phyloP scores from a whole-genome alignment of 2,888 invertebrate species.

The Diploptera punctata region DNA sequence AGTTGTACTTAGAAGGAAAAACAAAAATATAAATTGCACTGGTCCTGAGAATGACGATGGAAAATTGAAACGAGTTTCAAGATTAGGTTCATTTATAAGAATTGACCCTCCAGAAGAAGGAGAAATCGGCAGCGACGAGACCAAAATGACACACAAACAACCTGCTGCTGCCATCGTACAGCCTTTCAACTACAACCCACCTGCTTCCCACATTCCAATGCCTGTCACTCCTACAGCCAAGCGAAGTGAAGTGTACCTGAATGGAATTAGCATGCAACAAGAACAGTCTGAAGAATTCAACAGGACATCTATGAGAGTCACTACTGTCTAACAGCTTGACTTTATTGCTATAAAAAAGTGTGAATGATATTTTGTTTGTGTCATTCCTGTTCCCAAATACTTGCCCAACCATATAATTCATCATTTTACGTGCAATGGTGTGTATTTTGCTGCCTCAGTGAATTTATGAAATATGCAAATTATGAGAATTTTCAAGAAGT shows the following conservation, averaged over 20 bases:
- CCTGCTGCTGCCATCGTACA: conserved; percentile 56
- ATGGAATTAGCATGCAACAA: not conserved
- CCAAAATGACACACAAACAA: conserved; percentile 42
- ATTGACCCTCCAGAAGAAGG: conserved; percentile 52
- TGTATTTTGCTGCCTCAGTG: not conserved
- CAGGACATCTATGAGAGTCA: conserved; percentile 35
- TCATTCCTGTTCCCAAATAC: conserved; percentile 1
- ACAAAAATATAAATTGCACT: conserved; percentile 1
- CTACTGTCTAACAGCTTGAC: conserved; percentile 22
- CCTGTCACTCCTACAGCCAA: conserved; percentile 27
- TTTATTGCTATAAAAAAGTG: not conserved
- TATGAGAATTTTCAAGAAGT: not conserved
- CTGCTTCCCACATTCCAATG: conserved; percentile 39
- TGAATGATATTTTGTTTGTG: not conserved
- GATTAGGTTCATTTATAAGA: conserved; percentile 60
- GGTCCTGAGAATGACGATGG: conserved; percentile 49
- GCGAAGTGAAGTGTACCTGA: conserved; percentile 6
- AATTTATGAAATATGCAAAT: not conserved
- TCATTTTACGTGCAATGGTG: not conserved
- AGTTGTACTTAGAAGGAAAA: conserved; percentile 31
- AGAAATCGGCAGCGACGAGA: conserved; percentile 38
- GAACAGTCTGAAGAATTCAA: conserved; percentile 23
- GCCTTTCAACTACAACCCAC: conserved; percentile 59
- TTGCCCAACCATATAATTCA: not conserved
- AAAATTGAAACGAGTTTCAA: conserved; percentile 55